Percentiles rank a stretch among this genome's conserved stretches.
These are phyloP conservation scores for Papilio elwesi DNA, from an alignment of 2,888 invertebrate genomes.

Conservation along the genomic window DNA sequence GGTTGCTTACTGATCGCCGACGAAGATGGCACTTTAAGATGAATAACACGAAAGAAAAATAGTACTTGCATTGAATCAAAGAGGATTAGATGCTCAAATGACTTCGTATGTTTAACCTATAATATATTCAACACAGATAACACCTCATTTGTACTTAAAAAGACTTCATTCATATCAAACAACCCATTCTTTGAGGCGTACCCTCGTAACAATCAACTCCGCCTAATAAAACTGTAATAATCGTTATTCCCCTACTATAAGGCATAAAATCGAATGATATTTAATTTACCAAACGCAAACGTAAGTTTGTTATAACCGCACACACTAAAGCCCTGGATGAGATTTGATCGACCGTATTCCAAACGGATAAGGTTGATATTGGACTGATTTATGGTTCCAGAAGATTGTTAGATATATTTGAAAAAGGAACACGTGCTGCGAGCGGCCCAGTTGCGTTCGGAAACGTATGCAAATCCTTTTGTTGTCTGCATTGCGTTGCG, in stretches of 20 bases:
- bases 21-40: too few species aligned
- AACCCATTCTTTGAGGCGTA: slow-evolving; percentile 62
- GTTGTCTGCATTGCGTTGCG: slow-evolving; percentile 64
- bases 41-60: neutral
- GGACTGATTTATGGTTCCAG: slow-evolving; percentile 38
- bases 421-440: slow-evolving; percentile 54
- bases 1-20: too few species aligned
- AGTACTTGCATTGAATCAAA: slow-evolving; percentile 13
- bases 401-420: slow-evolving; percentile 41
- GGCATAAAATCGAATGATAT: slow-evolving; percentile 37
- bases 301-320: slow-evolving; percentile 42
- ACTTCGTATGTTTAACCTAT: slow-evolving; percentile 31
- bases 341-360: slow-evolving; percentile 14
- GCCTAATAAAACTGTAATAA: slow-evolving; percentile 36
- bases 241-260: slow-evolving; percentile 41
- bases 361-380: slow-evolving; percentile 22
- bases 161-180: slow-evolving; percentile 71
- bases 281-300: slow-evolving; percentile 42
- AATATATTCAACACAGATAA: slow-evolving; percentile 55
- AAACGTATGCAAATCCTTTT: slow-evolving; percentile 80
- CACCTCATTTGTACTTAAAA: slow-evolving; percentile 69
- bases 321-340: neutral
- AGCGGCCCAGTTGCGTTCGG: slow-evolving; percentile 63
- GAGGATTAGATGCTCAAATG: slow-evolving; percentile 8
- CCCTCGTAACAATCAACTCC: slow-evolving; percentile 40